Conservation (phyloP, 2,888 invertebrate genomes). For the Tanypteryx hageni region DNA sequence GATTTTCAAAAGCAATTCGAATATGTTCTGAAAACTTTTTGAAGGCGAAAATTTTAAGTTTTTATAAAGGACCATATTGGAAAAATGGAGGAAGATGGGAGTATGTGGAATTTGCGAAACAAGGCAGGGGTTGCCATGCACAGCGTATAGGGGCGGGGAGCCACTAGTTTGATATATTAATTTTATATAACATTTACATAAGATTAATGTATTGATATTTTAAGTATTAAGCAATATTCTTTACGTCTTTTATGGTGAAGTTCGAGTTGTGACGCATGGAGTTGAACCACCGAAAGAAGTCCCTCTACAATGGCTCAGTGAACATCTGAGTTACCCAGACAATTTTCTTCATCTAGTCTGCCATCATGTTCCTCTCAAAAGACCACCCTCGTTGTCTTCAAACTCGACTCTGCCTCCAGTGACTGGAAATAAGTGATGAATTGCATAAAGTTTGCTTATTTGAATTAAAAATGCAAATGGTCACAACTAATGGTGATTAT, state of each 20-base stretch:
- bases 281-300: slow-evolving; percentile 91
- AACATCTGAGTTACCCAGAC: slow-evolving; percentile 98
- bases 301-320: slow-evolving; percentile 97
- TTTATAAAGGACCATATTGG: too few relatives aligned
- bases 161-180: too few relatives aligned
- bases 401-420: not conserved
- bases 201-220: not conserved
- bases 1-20: too few relatives aligned
- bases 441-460: not conserved
- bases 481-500: too few relatives aligned
- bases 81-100: too few relatives aligned
- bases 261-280: slow-evolving; percentile 91
- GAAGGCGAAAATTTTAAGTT: too few relatives aligned
- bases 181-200: too few relatives aligned
- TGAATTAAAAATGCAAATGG: not conserved
- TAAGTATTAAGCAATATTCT: not conserved
- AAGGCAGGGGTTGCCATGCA: too few relatives aligned
- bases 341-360: slow-evolving; percentile 92
- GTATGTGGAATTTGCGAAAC: too few relatives aligned
- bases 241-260: slow-evolving; percentile 77
- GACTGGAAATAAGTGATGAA: not conserved
- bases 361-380: slow-evolving; percentile 66
- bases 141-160: too few relatives aligned
- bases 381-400: not conserved
- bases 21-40: too few relatives aligned